A percentile compares a stretch with the other conserved stretches of the same genome.
These are phyloP conservation scores for Hydrocynus forskahlii DNA, from an alignment of 2,797 vertebrate genomes.

Conservation along the genomic window DNA sequence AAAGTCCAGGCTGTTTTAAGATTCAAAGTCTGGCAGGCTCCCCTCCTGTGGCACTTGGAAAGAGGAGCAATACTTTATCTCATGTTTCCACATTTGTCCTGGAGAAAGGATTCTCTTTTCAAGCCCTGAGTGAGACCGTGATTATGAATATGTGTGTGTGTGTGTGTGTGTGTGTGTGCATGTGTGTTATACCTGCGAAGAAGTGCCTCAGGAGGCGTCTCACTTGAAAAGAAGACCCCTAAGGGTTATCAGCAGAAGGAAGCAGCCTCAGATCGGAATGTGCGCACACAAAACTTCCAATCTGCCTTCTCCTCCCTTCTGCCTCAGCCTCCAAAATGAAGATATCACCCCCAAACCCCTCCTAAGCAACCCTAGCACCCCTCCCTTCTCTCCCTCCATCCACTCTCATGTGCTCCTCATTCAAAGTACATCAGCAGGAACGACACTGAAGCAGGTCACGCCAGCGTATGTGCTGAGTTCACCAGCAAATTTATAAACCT, in stretches of 20 bases:
- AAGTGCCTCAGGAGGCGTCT: conserved; percentile 39
- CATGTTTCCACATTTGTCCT: conserved; percentile 58
- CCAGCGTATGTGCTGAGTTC: conserved; percentile 59
- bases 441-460: conserved; percentile 61
- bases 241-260: conserved; percentile 46
- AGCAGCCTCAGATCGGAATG: conserved; percentile 32
- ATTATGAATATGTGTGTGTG: conserved; percentile 43
- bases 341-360: conserved; percentile 48
- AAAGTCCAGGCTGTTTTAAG: conserved; percentile 40
- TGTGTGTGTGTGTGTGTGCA: conserved; percentile 26
- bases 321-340: conserved; percentile 38
- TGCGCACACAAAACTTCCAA: conserved; percentile 34
- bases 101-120: conserved; percentile 47
- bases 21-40: conserved; percentile 50
- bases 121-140: conserved; percentile 27
- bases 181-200: conserved; percentile 40
- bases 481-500: conserved; percentile 67
- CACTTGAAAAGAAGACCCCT: conserved; percentile 50
- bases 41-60: conserved; percentile 50
- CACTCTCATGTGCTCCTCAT: conserved; percentile 61
- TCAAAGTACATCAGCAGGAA: conserved; percentile 59
- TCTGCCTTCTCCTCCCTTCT: conserved; percentile 28
- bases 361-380: background rate
- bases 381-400: conserved; percentile 22
- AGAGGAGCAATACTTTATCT: conserved; percentile 53